Conservation (phyloP, 2,113 vertebrate species). For the Coturnix japonica region DNA sequence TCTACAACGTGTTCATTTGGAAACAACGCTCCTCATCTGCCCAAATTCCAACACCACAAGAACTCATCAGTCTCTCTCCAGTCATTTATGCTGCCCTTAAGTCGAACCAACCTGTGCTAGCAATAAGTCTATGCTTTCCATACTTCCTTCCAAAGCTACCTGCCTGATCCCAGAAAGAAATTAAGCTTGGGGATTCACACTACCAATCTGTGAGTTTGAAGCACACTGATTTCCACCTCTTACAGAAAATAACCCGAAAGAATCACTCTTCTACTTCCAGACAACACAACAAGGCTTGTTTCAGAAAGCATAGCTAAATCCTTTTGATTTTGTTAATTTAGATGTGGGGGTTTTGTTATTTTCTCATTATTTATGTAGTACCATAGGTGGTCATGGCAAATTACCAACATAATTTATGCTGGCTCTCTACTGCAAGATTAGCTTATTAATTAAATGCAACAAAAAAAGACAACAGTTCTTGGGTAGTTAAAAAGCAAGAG, state of each 20-base stretch:
- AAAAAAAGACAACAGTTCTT: background rate
- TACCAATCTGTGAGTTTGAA: background rate
- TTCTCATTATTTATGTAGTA: constrained; percentile 24
- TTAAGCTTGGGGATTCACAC: background rate
- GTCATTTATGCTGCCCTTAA: accelerated
- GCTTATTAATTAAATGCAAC: constrained; percentile 11
- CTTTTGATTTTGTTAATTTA: background rate
- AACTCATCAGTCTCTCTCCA: background rate
- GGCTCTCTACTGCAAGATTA: background rate
- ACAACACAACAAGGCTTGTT: background rate
- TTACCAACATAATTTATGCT: background rate
- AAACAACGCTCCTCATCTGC: background rate
- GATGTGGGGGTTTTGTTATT: background rate
- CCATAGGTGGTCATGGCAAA: constrained; percentile 33
- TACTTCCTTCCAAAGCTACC: background rate
- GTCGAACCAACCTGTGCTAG: background rate
- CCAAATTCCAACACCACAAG: background rate
- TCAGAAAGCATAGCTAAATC: background rate
- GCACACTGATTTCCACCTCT: background rate
- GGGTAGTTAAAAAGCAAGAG: background rate
- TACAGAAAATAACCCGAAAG: background rate
- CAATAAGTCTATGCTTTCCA: background rate
- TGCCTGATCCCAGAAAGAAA: background rate
- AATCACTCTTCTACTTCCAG: background rate
- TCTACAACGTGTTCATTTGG: background rate